phyloP scores from a whole-genome alignment of 2,113 vertebrate genomes.

The Choloepus hoffmanni region DNA sequence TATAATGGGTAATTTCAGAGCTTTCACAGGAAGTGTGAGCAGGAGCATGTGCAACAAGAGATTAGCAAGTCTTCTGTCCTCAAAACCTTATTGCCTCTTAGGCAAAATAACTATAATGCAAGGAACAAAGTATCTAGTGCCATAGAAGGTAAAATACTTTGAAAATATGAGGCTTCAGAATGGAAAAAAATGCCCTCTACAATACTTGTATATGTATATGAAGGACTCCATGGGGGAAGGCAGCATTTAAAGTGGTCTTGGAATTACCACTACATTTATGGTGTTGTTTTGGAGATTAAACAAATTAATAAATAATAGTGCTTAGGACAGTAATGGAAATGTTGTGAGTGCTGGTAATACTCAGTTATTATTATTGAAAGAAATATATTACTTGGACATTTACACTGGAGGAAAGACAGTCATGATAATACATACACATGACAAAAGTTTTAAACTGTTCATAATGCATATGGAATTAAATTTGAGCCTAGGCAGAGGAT shows the following conservation, averaged over 20 bases:
- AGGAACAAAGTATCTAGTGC: neutral
- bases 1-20: neutral
- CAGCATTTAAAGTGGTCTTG: neutral
- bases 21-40: neutral
- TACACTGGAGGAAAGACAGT: neutral
- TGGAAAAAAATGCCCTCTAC: neutral
- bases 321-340: neutral
- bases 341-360: neutral
- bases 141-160: neutral
- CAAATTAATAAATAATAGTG: neutral
- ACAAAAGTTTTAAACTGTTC: conserved; percentile 2
- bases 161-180: neutral
- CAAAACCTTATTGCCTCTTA: neutral
- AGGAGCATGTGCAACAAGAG: neutral
- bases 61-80: neutral
- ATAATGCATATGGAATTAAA: neutral
- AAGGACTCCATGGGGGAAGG: neutral
- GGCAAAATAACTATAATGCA: neutral
- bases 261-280: neutral
- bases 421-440: neutral
- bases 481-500: neutral
- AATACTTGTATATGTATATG: neutral
- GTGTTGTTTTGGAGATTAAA: neutral
- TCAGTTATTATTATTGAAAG: neutral
- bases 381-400: neutral